Conservation (phyloP, 2,797 vertebrate genomes). For the Girardinus metallicus region DNA sequence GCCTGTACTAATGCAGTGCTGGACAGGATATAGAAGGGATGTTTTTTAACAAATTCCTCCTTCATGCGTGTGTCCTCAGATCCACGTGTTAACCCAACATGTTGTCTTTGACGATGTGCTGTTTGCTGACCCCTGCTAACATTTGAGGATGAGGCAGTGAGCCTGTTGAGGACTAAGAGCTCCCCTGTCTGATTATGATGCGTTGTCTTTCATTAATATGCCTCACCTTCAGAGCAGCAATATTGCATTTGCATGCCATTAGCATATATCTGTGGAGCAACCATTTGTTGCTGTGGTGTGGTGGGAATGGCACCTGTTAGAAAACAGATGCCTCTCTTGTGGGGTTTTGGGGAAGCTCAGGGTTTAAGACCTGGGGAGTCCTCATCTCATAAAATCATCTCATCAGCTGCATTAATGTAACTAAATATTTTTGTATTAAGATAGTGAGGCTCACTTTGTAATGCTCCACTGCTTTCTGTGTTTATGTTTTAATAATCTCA, state of each 20-base stretch:
- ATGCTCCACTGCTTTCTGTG: not conserved
- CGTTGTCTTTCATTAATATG: slow-evolving; percentile 66
- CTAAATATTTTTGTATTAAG: not conserved
- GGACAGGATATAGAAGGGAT: slow-evolving; percentile 22
- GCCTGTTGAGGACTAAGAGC: slow-evolving; percentile 50
- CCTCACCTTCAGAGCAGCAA: slow-evolving; percentile 64
- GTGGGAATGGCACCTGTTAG: slow-evolving; percentile 62
- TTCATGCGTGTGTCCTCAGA: slow-evolving; percentile 34
- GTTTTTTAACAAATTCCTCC: slow-evolving; percentile 16
- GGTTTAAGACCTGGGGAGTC: not conserved
- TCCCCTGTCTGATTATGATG: slow-evolving; percentile 52
- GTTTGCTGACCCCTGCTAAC: slow-evolving; percentile 61
- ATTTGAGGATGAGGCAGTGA: slow-evolving; percentile 42
- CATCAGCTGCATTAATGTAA: not conserved
- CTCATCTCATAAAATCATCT: not conserved
- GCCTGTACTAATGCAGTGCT: slow-evolving; percentile 8
- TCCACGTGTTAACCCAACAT: slow-evolving; percentile 56
- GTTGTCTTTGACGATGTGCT: slow-evolving; percentile 47
- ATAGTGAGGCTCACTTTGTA: not conserved
- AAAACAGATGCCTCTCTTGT: slow-evolving; percentile 48
- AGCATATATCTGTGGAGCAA: slow-evolving; percentile 59
- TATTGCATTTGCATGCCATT: slow-evolving; percentile 69
- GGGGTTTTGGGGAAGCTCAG: slow-evolving; percentile 15
- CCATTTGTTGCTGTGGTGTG: slow-evolving; percentile 29
- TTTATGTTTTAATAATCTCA: not conserved